A percentile compares a stretch with the other conserved stretches of the same genome.
phyloP scores from a whole-genome alignment of 92 coral and sea anemone species.

The Paramuricea clavata region DNA sequence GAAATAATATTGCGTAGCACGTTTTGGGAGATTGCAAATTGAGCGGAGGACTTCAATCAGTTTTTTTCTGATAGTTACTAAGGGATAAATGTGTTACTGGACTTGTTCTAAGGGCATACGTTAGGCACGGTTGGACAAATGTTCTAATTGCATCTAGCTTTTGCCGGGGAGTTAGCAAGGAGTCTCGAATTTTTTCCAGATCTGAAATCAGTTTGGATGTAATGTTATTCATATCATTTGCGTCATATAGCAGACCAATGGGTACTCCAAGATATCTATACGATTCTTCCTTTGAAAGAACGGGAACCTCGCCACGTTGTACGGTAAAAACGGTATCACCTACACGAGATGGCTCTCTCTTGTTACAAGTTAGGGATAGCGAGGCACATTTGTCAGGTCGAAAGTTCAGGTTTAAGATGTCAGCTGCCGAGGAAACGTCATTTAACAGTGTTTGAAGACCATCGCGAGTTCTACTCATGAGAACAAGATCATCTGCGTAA shows the following conservation, averaged over 20 bases:
- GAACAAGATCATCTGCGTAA: conserved; percentile 7
- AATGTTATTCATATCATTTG: not conserved
- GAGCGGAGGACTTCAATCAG: not conserved
- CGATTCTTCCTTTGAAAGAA: not conserved
- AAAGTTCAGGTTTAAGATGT: not conserved
- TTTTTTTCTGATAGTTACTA: not conserved
- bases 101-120: not conserved
- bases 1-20: not conserved
- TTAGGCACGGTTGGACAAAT: conserved; percentile 12
- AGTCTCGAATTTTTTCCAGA: not conserved
- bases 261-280: conserved; percentile 12
- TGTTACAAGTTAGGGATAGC: not conserved
- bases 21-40: not conserved
- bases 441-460: not conserved
- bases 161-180: conserved; percentile 10
- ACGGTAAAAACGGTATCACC: not conserved
- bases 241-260: not conserved
- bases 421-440: not conserved
- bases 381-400: not conserved
- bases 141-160: not conserved
- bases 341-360: not conserved
- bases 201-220: not conserved
- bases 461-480: not conserved
- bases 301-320: not conserved
- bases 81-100: not conserved